phyloP scores from a whole-genome alignment of 1,140 invertebrate genomes.

The Tenebrio molitor region DNA sequence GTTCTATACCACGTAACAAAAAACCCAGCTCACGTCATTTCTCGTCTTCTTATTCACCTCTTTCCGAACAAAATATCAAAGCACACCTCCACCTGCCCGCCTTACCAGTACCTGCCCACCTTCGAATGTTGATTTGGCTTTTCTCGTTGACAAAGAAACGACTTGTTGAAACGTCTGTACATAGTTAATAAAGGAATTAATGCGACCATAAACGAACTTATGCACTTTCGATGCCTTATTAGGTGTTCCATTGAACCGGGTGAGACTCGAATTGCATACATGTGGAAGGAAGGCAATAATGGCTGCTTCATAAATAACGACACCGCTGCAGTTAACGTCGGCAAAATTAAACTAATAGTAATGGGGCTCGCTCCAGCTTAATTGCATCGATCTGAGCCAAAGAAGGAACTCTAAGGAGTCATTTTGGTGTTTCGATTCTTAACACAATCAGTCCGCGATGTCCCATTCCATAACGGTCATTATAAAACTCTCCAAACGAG shows the following conservation, averaged over 20 bases:
- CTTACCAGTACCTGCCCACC: constrained; percentile 3
- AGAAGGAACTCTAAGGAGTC: background rate
- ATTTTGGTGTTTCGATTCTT: background rate
- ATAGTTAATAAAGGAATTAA: constrained; percentile 49
- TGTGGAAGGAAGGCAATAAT: constrained; percentile 20
- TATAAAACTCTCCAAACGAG: too few relatives aligned
- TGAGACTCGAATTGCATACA: constrained; percentile 43
- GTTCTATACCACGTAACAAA: constrained; percentile 27
- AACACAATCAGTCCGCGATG: background rate
- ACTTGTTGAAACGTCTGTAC: constrained; percentile 7
- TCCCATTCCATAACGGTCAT: too few relatives aligned
- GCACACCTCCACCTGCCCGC: background rate
- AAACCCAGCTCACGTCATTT: constrained; percentile 27
- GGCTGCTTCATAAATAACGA: constrained; percentile 48
- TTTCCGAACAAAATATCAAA: constrained; percentile 25
- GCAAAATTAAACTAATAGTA: constrained; percentile 45
- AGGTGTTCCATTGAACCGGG: constrained; percentile 49
- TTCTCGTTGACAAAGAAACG: constrained; percentile 2
- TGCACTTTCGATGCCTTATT: constrained; percentile 45
- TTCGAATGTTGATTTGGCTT: background rate
- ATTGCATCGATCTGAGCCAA: constrained; percentile 34
- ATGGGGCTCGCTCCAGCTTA: constrained; percentile 41
- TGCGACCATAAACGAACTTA: constrained; percentile 51
- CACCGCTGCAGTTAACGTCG: constrained; percentile 43
- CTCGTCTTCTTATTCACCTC: constrained; percentile 25